Base-by-base conservation (phyloP, 2,797 vertebrate species). In the Spondyliosoma cantharus region DNA sequence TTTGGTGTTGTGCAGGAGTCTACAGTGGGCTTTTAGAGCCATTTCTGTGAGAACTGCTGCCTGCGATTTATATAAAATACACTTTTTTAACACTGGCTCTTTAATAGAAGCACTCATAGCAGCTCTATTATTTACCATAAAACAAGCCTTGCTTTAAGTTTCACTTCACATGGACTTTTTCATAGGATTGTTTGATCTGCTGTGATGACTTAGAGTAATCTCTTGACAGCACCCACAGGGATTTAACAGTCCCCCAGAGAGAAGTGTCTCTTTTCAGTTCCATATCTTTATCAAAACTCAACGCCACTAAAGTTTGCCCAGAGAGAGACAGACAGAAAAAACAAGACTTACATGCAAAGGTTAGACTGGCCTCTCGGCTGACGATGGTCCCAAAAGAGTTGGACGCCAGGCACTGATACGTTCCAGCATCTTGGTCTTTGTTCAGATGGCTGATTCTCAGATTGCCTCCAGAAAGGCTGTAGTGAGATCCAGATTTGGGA, bases 321-420 rank as follows among this genome's bases (percentile, higher is more conserved):
- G 25, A 89, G 43, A 84, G 32, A 82, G 16, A 57, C 2, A 58
- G 15, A 78, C 60, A 74, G 65, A 66, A 60, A 8, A 61, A 52
- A 97, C 97, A 4, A 53, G 56, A 98, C 98, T 98, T 90, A 99
- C 98, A 99, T 68, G 98, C 97, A 92, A 99, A 99, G 87, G 96
- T 97, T 78, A 99, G 96, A 82, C 93, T 95, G 78, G 97, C 97
- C 91, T 98, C 96, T 89, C 96, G 95, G 95, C 97, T 98, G 89
- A 98, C 93, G 5, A 98, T 95, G 11, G 96, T 98, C 91, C 98
- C 98, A 0, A 98, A 96, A 0, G 96, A 95, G 89, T 98, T 99
- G 91, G 96, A 96, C 84, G 97, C 97, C 73, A 97, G 94, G 92
- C 98, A 99, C 91, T 98, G 98, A 93, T 98, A 99, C 0, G 92